A percentile compares a stretch with the other conserved stretches of the same genome.
These are phyloP conservation scores for Micronycteris hirsuta DNA, from an alignment of 2,113 vertebrate species.

Conservation along the genomic window DNA sequence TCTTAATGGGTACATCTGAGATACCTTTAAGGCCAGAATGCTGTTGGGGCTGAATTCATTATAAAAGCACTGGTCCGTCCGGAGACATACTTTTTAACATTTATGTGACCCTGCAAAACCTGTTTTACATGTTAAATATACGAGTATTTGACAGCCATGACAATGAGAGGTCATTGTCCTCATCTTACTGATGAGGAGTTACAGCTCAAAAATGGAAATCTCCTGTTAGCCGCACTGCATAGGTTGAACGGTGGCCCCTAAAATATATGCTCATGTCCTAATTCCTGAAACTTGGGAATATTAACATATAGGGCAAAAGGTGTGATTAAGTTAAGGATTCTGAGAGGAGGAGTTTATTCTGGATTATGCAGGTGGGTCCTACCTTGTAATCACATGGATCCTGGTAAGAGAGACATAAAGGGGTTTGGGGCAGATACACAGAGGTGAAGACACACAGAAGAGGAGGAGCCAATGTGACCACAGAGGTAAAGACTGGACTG, in stretches of 20 bases:
- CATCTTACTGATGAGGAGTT: background rate
- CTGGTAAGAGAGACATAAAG: background rate
- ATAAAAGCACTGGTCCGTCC: background rate
- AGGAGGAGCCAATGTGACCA: background rate
- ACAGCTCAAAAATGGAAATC: background rate
- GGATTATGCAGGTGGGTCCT: background rate
- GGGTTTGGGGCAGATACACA: background rate
- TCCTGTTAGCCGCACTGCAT: background rate
- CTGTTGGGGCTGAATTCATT: background rate
- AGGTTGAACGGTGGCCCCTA: background rate
- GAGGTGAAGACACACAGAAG: background rate
- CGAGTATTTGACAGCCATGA: background rate
- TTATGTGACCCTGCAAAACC: background rate
- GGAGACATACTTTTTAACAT: background rate
- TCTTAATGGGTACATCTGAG: background rate
- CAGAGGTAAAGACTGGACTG: background rate
- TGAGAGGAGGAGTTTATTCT: background rate
- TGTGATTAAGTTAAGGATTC: background rate
- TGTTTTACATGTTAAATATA: background rate
- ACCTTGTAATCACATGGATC: background rate
- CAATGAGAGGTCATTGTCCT: background rate
- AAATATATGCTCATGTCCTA: background rate
- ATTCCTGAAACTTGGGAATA: background rate
- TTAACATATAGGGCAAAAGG: background rate
- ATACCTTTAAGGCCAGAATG: background rate